Conservation (phyloP, 2,888 invertebrate genomes). For the Caenorhabditis sp. region DNA sequence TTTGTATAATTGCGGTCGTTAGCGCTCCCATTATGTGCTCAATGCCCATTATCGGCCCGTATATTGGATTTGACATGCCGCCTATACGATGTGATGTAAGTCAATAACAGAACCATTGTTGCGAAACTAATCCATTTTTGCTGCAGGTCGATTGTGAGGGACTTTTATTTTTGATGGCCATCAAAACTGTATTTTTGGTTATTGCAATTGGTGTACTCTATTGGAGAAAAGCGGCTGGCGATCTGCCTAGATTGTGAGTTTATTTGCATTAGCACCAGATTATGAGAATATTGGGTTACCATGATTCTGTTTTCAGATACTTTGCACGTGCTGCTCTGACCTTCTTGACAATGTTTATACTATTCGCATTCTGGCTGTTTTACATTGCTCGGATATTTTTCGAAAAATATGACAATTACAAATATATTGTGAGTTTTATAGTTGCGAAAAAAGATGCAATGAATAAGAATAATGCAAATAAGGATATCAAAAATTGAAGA, state of each 20-base stretch:
- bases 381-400: slow-evolving; percentile 84
- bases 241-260: slow-evolving; percentile 60
- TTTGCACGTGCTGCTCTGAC: slow-evolving; percentile 60
- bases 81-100: slow-evolving; percentile 60
- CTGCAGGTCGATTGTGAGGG: slow-evolving; percentile 61
- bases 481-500: no score
- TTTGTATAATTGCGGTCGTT: slow-evolving; percentile 57
- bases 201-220: slow-evolving; percentile 55
- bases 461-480: no score
- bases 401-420: slow-evolving; percentile 63
- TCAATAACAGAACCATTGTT: slow-evolving; percentile 1
- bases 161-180: slow-evolving; percentile 56
- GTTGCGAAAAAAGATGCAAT: no score
- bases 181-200: slow-evolving; percentile 62
- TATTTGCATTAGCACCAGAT: background rate
- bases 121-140: background rate
- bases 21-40: slow-evolving; percentile 66
- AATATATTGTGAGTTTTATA: slow-evolving; percentile 49
- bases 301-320: slow-evolving; percentile 24
- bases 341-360: slow-evolving; percentile 81
- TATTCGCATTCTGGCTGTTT: slow-evolving; percentile 97
- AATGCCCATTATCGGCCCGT: slow-evolving; percentile 53
- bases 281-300: background rate
- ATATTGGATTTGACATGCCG: slow-evolving; percentile 53
- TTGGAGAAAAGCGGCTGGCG: slow-evolving; percentile 56